Conservation (phyloP, 2,888 invertebrate species). For the Eubasilissa splendida region DNA sequence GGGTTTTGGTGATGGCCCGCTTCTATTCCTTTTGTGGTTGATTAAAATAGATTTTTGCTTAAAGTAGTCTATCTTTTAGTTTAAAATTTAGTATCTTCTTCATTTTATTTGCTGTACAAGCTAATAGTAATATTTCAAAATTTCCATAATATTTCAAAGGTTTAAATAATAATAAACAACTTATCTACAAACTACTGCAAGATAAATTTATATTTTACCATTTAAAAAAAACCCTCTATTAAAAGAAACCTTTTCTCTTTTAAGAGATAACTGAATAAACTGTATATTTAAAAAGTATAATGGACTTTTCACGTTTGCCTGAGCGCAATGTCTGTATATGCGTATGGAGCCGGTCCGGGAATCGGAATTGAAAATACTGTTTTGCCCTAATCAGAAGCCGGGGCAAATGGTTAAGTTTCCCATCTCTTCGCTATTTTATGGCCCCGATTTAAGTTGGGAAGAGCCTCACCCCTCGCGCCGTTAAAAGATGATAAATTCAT, state of each 20-base stretch:
- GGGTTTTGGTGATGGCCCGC: too few relatives aligned
- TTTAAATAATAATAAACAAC: too few relatives aligned
- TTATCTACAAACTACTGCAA: too few relatives aligned
- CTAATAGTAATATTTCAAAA: too few relatives aligned
- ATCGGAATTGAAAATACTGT: conserved; percentile 1
- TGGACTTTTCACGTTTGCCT: not conserved
- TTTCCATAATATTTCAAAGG: too few relatives aligned
- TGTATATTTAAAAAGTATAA: not conserved
- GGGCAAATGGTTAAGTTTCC: conserved; percentile 28
- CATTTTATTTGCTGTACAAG: too few relatives aligned
- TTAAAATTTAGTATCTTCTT: too few relatives aligned
- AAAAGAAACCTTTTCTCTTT: not conserved
- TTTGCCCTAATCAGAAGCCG: conserved; percentile 20
- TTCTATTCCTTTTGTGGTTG: too few relatives aligned
- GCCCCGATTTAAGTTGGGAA: not conserved
- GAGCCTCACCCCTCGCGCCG: not conserved
- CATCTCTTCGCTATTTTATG: not conserved
- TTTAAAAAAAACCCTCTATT: conserved; percentile 1
- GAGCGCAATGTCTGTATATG: not conserved
- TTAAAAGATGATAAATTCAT: conserved; percentile 37
- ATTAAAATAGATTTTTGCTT: too few relatives aligned
- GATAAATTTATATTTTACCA: too few relatives aligned
- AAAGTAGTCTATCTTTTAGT: too few relatives aligned
- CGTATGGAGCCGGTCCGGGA: not conserved
- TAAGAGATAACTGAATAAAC: conserved; percentile 1